A percentile compares a stretch with the other conserved stretches of the same genome.
Conservation (phyloP, 2,113 vertebrate genomes). For the Eretmodus cyanostictus region DNA sequence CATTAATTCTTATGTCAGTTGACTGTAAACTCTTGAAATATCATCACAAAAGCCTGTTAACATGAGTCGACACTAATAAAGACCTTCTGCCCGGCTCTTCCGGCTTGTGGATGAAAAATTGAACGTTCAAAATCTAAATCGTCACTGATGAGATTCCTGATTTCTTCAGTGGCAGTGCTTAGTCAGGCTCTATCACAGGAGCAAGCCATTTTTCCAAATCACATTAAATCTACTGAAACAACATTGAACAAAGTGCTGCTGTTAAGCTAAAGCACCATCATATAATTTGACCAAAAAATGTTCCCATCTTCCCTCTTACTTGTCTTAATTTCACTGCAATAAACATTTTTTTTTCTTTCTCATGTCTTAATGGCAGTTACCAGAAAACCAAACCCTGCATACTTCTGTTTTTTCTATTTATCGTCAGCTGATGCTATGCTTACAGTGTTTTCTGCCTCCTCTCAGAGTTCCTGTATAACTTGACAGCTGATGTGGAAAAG, state of each 20-base stretch:
- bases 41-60: not conserved
- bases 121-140: not conserved
- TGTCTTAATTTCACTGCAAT: not conserved
- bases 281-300: slow-evolving; percentile 8
- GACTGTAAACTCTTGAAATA: not conserved
- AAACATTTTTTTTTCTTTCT: not conserved
- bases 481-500: slow-evolving; percentile 88
- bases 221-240: not conserved
- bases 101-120: not conserved
- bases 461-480: slow-evolving; percentile 85
- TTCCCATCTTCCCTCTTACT: not conserved
- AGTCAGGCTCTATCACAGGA: not conserved
- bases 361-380: not conserved
- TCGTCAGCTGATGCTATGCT: not conserved
- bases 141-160: not conserved
- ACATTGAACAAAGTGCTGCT: not conserved
- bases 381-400: slow-evolving; percentile 32
- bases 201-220: not conserved
- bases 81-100: not conserved
- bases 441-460: not conserved
- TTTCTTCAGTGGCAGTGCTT: not conserved
- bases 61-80: not conserved
- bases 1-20: not conserved
- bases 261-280: not conserved
- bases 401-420: not conserved